Conservation (phyloP, 1,140 invertebrate species). For the Heliconius melpomene region DNA sequence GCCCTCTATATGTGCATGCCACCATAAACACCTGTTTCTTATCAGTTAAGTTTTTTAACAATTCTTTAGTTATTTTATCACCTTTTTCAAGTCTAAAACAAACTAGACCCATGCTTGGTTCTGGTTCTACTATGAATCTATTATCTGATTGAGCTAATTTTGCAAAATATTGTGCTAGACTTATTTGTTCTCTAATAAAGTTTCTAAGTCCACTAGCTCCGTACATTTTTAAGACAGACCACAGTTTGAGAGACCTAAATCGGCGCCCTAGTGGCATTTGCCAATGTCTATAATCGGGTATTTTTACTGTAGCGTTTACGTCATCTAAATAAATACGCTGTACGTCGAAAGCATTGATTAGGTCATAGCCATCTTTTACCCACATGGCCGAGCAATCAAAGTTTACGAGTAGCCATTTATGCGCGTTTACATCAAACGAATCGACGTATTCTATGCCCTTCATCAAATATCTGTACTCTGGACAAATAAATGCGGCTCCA, state of each 20-base stretch:
- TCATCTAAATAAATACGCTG: slow-evolving; percentile 93
- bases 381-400: slow-evolving; percentile 96
- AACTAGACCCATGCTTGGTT: slow-evolving; percentile 90
- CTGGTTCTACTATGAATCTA: slow-evolving; percentile 89
- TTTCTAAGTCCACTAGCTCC: slow-evolving; percentile 90
- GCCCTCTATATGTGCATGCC: slow-evolving; percentile 85
- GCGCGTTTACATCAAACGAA: slow-evolving; percentile 95
- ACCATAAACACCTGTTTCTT: slow-evolving; percentile 93
- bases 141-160: slow-evolving; percentile 85
- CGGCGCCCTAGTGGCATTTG: slow-evolving; percentile 95
- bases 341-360: slow-evolving; percentile 94
- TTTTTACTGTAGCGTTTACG: slow-evolving; percentile 84
- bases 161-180: slow-evolving; percentile 89
- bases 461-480: slow-evolving; percentile 92
- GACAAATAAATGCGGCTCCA: slow-evolving; percentile 93
- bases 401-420: slow-evolving; percentile 96
- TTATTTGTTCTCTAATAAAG: slow-evolving; percentile 89
- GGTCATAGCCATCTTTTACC: slow-evolving; percentile 90
- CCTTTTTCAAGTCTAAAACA: slow-evolving; percentile 94
- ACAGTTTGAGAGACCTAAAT: slow-evolving; percentile 96
- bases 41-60: slow-evolving; percentile 89
- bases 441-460: slow-evolving; percentile 91
- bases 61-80: slow-evolving; percentile 86
- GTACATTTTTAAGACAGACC: slow-evolving; percentile 94
- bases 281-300: slow-evolving; percentile 96